A percentile compares a stretch with the other conserved stretches of the same genome.
Conservation (phyloP, 2,888 invertebrate genomes). For the Torymus texanus region DNA sequence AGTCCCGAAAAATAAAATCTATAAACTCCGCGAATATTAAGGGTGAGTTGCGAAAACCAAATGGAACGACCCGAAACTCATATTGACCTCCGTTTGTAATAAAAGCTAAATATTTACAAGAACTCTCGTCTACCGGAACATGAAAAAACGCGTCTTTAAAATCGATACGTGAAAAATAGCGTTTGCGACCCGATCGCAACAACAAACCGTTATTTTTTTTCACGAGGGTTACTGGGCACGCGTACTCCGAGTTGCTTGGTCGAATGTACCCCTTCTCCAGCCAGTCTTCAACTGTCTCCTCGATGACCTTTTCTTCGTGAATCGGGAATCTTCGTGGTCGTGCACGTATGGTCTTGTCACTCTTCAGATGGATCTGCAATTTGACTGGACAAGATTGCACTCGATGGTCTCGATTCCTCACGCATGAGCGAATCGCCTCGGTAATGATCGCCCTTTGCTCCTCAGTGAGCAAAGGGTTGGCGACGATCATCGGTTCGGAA, state of each 20-base stretch:
- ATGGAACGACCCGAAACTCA: slow-evolving; percentile 47
- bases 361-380: not conserved
- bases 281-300: slow-evolving; percentile 6
- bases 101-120: slow-evolving; percentile 47
- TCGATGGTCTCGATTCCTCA: not conserved
- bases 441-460: not conserved
- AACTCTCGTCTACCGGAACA: not conserved
- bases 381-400: not conserved
- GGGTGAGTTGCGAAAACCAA: slow-evolving; percentile 49
- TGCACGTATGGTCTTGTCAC: not conserved
- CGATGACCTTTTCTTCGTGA: slow-evolving; percentile 5
- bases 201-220: not conserved
- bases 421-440: not conserved
- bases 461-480: not conserved
- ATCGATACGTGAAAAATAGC: too few species aligned
- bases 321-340: slow-evolving; percentile 4
- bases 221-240: not conserved
- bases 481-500: not conserved
- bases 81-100: slow-evolving; percentile 49
- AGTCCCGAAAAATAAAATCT: slow-evolving; percentile 20
- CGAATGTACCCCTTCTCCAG: slow-evolving; percentile 3
- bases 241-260: slow-evolving; percentile 5
- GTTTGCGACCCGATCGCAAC: not conserved
- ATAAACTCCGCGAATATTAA: not conserved
- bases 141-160: too few species aligned